A percentile compares a stretch with the other conserved stretches of the same genome.
phyloP scores from a whole-genome alignment of 2,113 vertebrate species.

The Rhineura floridana region DNA sequence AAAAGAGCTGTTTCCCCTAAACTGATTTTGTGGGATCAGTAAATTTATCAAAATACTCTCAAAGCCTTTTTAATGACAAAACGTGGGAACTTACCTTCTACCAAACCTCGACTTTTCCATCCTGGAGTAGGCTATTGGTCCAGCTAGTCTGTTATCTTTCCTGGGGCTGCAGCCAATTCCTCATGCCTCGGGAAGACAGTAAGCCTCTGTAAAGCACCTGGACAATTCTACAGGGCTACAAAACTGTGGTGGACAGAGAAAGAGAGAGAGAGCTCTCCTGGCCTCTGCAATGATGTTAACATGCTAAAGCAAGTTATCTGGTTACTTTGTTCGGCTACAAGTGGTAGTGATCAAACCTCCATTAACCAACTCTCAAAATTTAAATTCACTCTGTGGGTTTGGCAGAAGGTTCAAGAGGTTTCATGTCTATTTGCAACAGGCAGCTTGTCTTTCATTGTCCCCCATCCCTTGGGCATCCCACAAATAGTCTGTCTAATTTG shows the following conservation, averaged over 20 bases:
- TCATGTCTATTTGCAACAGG: neutral
- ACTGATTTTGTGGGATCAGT: constrained; percentile 45
- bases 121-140: constrained; percentile 38
- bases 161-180: constrained; percentile 58
- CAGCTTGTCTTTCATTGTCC: constrained; percentile 13
- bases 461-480: neutral
- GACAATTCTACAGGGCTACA: constrained; percentile 40
- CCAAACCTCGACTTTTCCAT: constrained; percentile 45
- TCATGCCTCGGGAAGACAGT: constrained; percentile 52
- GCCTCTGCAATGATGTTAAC: constrained; percentile 48
- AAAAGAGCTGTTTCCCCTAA: constrained; percentile 37
- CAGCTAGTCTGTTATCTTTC: constrained; percentile 50
- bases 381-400: constrained; percentile 31
- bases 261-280: constrained; percentile 41
- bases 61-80: constrained; percentile 38
- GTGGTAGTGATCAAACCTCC: constrained; percentile 35
- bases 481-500: neutral
- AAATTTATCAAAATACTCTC: constrained; percentile 51
- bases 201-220: constrained; percentile 49
- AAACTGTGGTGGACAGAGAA: constrained; percentile 33
- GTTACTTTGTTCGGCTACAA: constrained; percentile 44
- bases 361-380: constrained; percentile 10
- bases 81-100: constrained; percentile 38
- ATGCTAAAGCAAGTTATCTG: constrained; percentile 22
- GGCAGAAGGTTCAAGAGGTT: constrained; percentile 12